Base-by-base conservation (phyloP, 2,113 vertebrate species). In the Sporophila hypoxantha region DNA sequence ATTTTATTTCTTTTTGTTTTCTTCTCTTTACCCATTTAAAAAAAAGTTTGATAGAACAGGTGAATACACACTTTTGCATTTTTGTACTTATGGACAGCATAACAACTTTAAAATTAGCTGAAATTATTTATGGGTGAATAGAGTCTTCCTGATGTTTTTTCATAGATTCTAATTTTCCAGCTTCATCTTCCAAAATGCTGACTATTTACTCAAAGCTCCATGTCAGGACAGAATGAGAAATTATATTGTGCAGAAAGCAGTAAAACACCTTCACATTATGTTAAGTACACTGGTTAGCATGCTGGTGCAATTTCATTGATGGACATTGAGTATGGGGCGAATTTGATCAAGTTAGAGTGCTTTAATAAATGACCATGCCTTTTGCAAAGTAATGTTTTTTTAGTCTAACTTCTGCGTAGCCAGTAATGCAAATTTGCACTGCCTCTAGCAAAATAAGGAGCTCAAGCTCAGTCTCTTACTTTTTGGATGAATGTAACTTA, bases 151-250 rank as follows among this genome's bases (percentile, higher is more conserved):
- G 71, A 55, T 0, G 0, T 50, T 92, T 92, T 92, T 76, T 21
- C 44, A 25, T 21, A 83, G 34, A 53, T 81, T 86, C 62, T 81
- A 80, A 32, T 92, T 94, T 82, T 92, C 75, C 39, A 50, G 34
- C 11, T 9, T 80, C 49, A 42, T 32, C 37, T 56, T 86, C 67
- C 52, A 82, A 80, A 88, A 89, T 83, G 73, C 76, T 90, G 73
- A 68, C 56, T 94, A 50, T 85, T 93, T 93, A 60, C 66, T 87
- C 53, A 89, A 73, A 89, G 30, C 27, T 77, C 69, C 41, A 5
- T 52, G 46, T 91, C 85, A 93, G 46, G 53, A 44, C 82, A 89
- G 82, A 87, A 89, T 92, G 85, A 91, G 85, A 87, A 94, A 93
- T 90, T 78, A 75, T 61, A 50, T 65, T 57, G 53, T 91, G 46